A percentile compares a stretch with the other conserved stretches of the same genome.
These are phyloP conservation scores for Onthophagus sagittarius DNA, from an alignment of 2,888 invertebrate genomes.

Conservation along the genomic window DNA sequence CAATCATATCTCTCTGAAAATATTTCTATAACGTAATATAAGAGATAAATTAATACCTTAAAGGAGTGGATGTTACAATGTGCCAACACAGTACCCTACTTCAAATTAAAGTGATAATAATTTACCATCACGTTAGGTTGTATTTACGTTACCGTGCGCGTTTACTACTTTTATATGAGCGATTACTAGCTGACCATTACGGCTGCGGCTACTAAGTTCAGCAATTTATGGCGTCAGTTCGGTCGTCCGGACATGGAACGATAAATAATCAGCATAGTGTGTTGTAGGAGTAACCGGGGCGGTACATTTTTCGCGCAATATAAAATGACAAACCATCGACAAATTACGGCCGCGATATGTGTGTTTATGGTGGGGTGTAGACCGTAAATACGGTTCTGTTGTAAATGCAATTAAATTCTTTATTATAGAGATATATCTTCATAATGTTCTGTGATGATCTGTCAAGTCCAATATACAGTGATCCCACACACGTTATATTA, in stretches of 20 bases:
- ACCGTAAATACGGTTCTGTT: constrained; percentile 8
- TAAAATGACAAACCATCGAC: background rate
- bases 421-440: constrained; percentile 18
- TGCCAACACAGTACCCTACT: background rate
- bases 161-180: background rate
- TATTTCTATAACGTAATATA: background rate
- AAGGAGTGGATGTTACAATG: background rate
- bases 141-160: background rate
- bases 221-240: background rate
- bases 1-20: background rate
- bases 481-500: background rate
- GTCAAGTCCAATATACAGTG: background rate
- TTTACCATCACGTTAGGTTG: background rate
- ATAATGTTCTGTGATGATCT: constrained; percentile 15
- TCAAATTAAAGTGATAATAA: background rate
- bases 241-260: background rate
- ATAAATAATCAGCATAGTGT: background rate
- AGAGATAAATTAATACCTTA: background rate
- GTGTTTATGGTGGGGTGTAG: background rate
- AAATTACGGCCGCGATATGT: background rate
- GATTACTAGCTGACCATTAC: background rate
- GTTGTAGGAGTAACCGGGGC: background rate
- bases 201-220: background rate
- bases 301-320: background rate
- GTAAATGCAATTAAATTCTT: constrained; percentile 17